A percentile compares a stretch with the other conserved stretches of the same genome.
These are phyloP conservation scores for Pitta sordida DNA, from an alignment of 2,113 vertebrate species.

Conservation along the genomic window DNA sequence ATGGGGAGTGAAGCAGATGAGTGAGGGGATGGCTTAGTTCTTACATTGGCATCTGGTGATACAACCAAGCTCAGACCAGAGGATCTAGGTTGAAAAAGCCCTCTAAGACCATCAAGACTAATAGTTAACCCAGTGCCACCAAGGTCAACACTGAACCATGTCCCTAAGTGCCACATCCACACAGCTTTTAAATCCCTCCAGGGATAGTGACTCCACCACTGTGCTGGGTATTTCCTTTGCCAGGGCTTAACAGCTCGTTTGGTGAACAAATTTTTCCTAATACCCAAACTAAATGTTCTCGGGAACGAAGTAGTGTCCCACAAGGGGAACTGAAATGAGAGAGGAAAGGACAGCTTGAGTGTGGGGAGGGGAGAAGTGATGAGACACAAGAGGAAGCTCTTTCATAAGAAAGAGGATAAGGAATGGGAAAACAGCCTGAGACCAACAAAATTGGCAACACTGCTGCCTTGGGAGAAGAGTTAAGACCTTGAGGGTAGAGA, in stretches of 20 bases:
- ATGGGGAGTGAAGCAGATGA: neutral
- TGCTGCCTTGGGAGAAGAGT: neutral
- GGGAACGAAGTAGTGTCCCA: neutral
- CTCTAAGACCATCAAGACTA: neutral
- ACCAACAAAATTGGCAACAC: neutral
- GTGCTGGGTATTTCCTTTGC: neutral
- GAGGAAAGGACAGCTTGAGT: fast-evolving
- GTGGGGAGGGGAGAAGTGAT: neutral
- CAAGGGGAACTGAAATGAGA: neutral
- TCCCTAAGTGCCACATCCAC: neutral
- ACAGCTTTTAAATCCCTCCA: neutral
- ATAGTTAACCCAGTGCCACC: neutral
- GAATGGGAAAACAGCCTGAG: neutral
- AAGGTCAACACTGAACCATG: neutral
- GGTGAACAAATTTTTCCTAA: neutral
- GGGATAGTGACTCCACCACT: neutral
- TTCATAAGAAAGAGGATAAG: neutral
- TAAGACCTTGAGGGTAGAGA: neutral
- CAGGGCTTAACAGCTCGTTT: neutral
- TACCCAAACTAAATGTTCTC: neutral
- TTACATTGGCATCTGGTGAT: neutral
- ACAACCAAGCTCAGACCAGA: neutral
- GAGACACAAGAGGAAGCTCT: neutral
- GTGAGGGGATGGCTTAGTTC: neutral
- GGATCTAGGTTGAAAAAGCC: neutral